Base-by-base conservation (phyloP, 2,113 vertebrate genomes). In the Apteryx mantelli region DNA sequence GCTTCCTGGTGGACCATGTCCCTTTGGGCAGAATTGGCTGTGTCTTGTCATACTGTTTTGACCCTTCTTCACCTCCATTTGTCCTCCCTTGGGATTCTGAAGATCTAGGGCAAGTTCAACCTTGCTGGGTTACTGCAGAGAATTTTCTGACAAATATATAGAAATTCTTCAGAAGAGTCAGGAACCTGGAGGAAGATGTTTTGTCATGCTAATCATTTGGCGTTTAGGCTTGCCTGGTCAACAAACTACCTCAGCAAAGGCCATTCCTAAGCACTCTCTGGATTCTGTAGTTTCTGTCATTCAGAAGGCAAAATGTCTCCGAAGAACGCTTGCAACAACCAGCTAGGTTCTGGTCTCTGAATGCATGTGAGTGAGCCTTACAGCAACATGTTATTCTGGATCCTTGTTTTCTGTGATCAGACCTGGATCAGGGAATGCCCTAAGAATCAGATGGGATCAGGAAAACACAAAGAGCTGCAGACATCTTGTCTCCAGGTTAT, bases 241-340 rank as follows among this genome's bases (percentile, higher is more conserved):
- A 94, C 84, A 88, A 94, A 95, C 96, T 97, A 96, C 96, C 94
- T 94, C 95, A 95, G 87, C 79, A 74, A 91, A 93, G 93, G 89
- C 82, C 79, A 6, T 91, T 96, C 89, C 68, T 87, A 50, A 83
- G 91, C 68, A 66, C 34, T 52, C 1, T 13, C 17, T 34, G 79
- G 75, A 88, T 91, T 88, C 91, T 77, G 44, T 87, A 89, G 79
- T 77, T 89, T 82, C 82, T 88, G 89, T 65, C 50, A 34, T 87
- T 91, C 38, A 38, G 80, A 94, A 89, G 61, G 69, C 53, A 91
- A 55, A 81, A 82, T 42, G 66, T 94, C 86, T 92, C 56, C 40
- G 44, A 80, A 88, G 84, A 86, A 26, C 26, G 19, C 44, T 77
- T 75, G 53, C 81, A 74, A 55, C 68, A 89, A 71, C 80, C 64